Evolutionary conservation across 2,888 invertebrate species (phyloP).

Genomic region (Mystacides longicornis): DNA sequence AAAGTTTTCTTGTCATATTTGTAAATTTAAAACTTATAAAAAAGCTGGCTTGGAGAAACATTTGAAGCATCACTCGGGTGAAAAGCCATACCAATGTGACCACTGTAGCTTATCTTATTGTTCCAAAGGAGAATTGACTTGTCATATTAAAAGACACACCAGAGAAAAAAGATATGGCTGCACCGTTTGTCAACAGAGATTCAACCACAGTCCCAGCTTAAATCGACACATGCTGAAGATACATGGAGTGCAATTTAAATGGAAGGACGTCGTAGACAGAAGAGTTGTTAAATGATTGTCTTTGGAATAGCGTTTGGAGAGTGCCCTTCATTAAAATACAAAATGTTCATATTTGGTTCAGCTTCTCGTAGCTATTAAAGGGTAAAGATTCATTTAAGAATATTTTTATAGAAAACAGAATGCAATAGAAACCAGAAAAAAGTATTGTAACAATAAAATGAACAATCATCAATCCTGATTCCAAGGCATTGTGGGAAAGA

Average conservation of each 20-base stretch:
- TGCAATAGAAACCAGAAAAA: no score
- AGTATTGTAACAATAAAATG: no score
- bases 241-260: neutral
- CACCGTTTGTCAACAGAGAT: conserved; percentile 2
- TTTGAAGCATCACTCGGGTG: neutral
- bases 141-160: neutral
- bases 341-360: no score
- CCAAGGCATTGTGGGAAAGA: no score
- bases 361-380: no score
- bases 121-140: neutral
- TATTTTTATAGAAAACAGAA: no score
- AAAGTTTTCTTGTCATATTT: conserved; percentile 3
- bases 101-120: neutral
- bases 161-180: neutral
- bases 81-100: neutral
- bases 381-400: no score
- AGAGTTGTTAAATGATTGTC: neutral
- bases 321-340: no score
- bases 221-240: conserved; percentile 4
- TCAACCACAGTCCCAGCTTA: neutral
- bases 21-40: neutral
- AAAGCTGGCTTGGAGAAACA: neutral
- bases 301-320: no score
- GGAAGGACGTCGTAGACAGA: neutral
- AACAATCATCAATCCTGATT: no score